Conservation (phyloP, 2,888 invertebrate genomes). For the Leucophenga maculata region DNA sequence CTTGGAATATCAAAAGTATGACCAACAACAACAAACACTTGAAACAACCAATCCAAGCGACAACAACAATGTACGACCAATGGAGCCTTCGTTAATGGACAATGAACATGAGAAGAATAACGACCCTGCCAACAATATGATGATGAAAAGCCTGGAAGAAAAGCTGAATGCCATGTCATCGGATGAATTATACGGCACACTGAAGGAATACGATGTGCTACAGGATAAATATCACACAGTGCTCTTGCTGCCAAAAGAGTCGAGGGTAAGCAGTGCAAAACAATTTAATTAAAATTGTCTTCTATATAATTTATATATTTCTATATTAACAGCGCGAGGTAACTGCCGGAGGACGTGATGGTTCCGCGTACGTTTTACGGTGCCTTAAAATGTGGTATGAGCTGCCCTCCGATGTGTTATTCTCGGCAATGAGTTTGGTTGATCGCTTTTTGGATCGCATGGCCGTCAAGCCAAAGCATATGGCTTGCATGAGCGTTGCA, state of each 20-base stretch:
- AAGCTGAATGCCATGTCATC: constrained; percentile 64
- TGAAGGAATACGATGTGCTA: constrained; percentile 80
- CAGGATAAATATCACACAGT: constrained; percentile 82
- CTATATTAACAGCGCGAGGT: constrained; percentile 76
- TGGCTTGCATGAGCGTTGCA: constrained; percentile 89
- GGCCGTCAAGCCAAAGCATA: constrained; percentile 86
- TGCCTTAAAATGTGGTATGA: constrained; percentile 91
- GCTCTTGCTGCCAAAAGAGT: constrained; percentile 77
- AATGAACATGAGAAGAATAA: constrained; percentile 53
- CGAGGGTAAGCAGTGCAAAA: constrained; percentile 74
- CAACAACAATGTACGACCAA: constrained; percentile 58
- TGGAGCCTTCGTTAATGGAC: constrained; percentile 61
- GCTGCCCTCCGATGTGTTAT: constrained; percentile 83
- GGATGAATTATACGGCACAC: constrained; percentile 74
- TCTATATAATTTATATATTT: too few species aligned
- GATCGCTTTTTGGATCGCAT: constrained; percentile 88
- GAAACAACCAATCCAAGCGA: constrained; percentile 44
- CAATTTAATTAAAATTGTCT: too few species aligned
- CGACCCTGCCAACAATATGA: constrained; percentile 36
- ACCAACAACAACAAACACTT: constrained; percentile 59
- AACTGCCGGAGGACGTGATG: constrained; percentile 83
- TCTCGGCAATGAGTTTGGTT: constrained; percentile 84
- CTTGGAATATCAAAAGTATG: constrained; percentile 70
- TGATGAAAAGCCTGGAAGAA: constrained; percentile 61
- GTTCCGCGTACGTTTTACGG: constrained; percentile 85